A percentile compares a stretch with the other conserved stretches of the same genome.
These are phyloP conservation scores for Euplagia quadripunctaria DNA, from an alignment of 2,888 invertebrate species.

Conservation along the genomic window DNA sequence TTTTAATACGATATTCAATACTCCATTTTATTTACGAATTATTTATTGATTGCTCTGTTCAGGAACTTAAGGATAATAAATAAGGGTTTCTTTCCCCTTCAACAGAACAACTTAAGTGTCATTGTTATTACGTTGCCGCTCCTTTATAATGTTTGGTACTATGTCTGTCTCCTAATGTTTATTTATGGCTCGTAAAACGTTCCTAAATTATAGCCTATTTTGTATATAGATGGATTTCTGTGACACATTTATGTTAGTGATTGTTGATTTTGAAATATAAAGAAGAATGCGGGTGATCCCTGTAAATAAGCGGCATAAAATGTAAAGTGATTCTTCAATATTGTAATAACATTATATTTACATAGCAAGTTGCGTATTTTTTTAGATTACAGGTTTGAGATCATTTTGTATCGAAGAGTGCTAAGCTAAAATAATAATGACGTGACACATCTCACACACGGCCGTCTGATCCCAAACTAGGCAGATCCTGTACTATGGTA, in stretches of 20 bases:
- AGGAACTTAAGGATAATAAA: conserved; percentile 3
- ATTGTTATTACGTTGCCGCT: conserved; percentile 10
- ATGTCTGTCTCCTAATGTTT: not conserved
- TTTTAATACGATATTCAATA: not conserved
- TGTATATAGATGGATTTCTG: not conserved
- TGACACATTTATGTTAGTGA: not conserved
- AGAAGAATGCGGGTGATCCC: not conserved
- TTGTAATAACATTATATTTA: too few species aligned
- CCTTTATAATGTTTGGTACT: not conserved
- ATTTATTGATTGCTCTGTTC: conserved; percentile 15
- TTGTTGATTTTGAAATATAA: not conserved
- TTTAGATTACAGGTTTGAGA: too few species aligned
- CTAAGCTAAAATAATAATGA: too few species aligned
- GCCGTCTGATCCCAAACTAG: too few species aligned
- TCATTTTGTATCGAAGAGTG: too few species aligned
- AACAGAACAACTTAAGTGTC: conserved; percentile 4
- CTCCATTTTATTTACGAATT: not conserved
- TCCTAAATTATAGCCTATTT: not conserved
- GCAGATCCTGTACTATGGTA: too few species aligned
- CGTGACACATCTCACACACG: too few species aligned
- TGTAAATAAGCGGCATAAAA: too few species aligned
- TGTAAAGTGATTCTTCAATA: too few species aligned
- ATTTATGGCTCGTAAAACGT: not conserved
- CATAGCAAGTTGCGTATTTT: too few species aligned
- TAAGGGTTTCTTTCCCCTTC: conserved; percentile 1